Base-by-base conservation (phyloP, 2,113 vertebrate genomes). In the Corythornis cristatus region DNA sequence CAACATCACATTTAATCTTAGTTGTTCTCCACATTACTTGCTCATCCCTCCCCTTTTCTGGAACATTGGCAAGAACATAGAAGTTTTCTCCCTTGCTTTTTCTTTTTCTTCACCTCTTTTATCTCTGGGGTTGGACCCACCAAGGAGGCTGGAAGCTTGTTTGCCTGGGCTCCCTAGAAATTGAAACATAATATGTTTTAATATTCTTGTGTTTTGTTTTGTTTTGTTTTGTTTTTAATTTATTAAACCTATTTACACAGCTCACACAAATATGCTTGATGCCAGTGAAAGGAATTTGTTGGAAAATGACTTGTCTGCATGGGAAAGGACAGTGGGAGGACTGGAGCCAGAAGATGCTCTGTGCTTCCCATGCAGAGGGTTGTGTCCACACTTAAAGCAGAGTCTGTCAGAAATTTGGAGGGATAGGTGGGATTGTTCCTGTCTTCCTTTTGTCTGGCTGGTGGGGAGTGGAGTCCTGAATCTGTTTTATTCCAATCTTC, bases 1-100 rank as follows among this genome's bases (percentile, higher is more conserved):
- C 70, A 42, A 73, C 68, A 93, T 94, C 93, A 88, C 96, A 96
- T 96, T 97, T 97, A 93, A 96, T 97, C 96, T 96, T 93, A 86
- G 88, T 93, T 96, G 87, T 88, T 92, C 86, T 95, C 67, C 77
- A 66, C 77, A 68, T 85, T 93, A 93, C 80, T 92, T 93, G 68
- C 83, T 91, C 18, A 0, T 78, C 50, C 90, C 72, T 88, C 86
- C 73, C 61, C 45, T 93, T 77, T 92, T 87, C 75, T 90, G 86
- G 87, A 91, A 95, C 54, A 31, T 46, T 56, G 54, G 75, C 28
- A 86, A 86, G 87, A 94, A 68, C 43, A 54, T 0, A 50, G 53
- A 80, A 66, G 46, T 95, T 95, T 91, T 73, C 25, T 83, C 28
- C 45, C 9, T 65, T 46, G 15, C 11, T 58, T 72, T 33, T 54